Percentiles rank a stretch among this genome's conserved stretches.
These are phyloP conservation scores for Anthonomus grandis DNA, from an alignment of 1,140 invertebrate species.

Conservation along the genomic window DNA sequence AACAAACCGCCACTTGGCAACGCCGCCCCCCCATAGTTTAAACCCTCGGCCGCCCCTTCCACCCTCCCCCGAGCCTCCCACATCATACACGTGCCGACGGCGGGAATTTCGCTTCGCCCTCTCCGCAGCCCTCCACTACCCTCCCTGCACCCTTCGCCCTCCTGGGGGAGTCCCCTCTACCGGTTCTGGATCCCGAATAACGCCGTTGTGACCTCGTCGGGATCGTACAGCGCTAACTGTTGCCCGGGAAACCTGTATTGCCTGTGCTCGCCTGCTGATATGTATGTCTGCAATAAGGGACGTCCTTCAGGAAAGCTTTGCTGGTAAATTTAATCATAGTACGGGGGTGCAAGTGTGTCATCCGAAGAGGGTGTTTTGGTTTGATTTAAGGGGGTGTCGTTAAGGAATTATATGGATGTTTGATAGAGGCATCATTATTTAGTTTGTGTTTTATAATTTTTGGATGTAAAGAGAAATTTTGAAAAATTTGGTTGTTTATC, in stretches of 20 bases:
- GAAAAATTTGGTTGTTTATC: too few relatives aligned
- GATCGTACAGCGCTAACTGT: conserved; percentile 25
- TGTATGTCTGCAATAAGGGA: conserved; percentile 12
- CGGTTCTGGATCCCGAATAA: too few relatives aligned
- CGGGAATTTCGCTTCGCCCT: conserved; percentile 18
- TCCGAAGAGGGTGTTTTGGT: not conserved
- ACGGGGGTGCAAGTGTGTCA: not conserved
- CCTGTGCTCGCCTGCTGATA: conserved; percentile 6
- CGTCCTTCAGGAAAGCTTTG: conserved; percentile 18
- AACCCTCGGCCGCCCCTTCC: not conserved
- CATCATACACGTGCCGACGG: conserved; percentile 25
- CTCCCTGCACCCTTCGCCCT: conserved; percentile 4
- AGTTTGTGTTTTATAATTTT: too few relatives aligned
- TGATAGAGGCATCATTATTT: too few relatives aligned
- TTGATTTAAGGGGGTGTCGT: too few relatives aligned
- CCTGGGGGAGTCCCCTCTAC: too few relatives aligned
- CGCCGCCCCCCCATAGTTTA: not conserved
- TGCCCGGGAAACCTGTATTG: conserved; percentile 30
- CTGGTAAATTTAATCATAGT: conserved; percentile 11
- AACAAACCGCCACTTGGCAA: conserved; percentile 9
- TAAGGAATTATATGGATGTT: too few relatives aligned
- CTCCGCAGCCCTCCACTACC: not conserved
- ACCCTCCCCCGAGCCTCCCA: conserved; percentile 6
- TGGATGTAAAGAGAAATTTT: too few relatives aligned
- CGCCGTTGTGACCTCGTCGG: conserved; percentile 27